Conservation (phyloP, 1,140 invertebrate species). For the Psilanteris sp. region DNA sequence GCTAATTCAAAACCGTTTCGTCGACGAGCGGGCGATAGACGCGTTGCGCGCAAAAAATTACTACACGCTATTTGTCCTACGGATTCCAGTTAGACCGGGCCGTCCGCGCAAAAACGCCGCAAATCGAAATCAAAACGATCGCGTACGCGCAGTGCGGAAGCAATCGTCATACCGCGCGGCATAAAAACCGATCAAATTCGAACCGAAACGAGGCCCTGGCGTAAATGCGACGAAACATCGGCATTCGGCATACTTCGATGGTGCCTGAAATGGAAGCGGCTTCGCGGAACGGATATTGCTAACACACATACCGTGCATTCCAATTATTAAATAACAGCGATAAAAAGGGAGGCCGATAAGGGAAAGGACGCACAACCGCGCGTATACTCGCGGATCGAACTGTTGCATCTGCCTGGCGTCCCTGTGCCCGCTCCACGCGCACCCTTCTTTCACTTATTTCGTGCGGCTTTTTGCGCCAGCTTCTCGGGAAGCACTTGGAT, state of each 20-base stretch:
- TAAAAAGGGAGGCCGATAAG: slow-evolving; percentile 65
- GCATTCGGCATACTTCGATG: slow-evolving; percentile 53
- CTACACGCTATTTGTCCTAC: not conserved
- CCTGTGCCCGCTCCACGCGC: slow-evolving; percentile 10
- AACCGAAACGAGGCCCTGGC: slow-evolving; percentile 49
- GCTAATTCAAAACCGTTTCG: slow-evolving; percentile 19
- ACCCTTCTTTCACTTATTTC: slow-evolving; percentile 20
- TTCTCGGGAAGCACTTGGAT: slow-evolving; percentile 67
- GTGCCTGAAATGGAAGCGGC: slow-evolving; percentile 70
- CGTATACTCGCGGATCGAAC: slow-evolving; percentile 29
- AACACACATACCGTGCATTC: slow-evolving; percentile 71
- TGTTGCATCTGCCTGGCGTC: slow-evolving; percentile 42
- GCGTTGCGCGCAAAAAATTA: slow-evolving; percentile 1
- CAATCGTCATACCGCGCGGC: slow-evolving; percentile 6
- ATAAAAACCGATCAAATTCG: slow-evolving; percentile 52
- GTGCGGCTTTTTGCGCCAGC: slow-evolving; percentile 29
- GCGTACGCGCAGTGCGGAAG: slow-evolving; percentile 25
- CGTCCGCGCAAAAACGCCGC: slow-evolving; percentile 3
- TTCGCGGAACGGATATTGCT: slow-evolving; percentile 71
- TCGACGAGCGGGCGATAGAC: slow-evolving; percentile 14
- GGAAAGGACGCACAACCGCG: slow-evolving; percentile 67
- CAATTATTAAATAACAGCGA: slow-evolving; percentile 73
- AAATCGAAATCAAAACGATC: slow-evolving; percentile 22
- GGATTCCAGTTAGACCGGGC: slow-evolving; percentile 10
- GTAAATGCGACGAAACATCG: slow-evolving; percentile 48